Conservation (phyloP, 1,140 invertebrate genomes). For the Diabrotica undecimpunctata region DNA sequence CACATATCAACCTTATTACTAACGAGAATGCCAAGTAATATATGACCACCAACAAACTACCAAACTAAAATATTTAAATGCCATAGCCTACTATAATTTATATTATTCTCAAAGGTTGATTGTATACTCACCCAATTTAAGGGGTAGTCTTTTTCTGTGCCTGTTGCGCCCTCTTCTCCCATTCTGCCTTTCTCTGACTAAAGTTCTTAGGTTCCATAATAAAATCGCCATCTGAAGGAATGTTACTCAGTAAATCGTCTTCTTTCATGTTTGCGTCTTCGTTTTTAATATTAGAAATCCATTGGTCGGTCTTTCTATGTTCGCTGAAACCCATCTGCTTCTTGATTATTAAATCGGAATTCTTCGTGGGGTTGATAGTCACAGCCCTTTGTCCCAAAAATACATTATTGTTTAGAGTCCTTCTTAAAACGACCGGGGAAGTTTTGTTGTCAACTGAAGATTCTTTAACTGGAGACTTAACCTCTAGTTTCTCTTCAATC, state of each 20-base stretch:
- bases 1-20: no score
- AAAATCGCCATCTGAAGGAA: conserved; percentile 37
- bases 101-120: no score
- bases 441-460: conserved; percentile 31
- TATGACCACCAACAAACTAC: no score
- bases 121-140: not conserved
- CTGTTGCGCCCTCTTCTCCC: conserved; percentile 68
- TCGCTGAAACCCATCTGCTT: conserved; percentile 37
- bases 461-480: conserved; percentile 22
- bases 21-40: no score
- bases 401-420: conserved; percentile 29
- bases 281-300: conserved; percentile 34
- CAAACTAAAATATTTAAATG: no score
- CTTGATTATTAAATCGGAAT: conserved; percentile 29
- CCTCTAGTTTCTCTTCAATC: conserved; percentile 31
- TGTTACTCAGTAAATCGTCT: conserved; percentile 36
- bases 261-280: conserved; percentile 27
- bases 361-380: conserved; percentile 33
- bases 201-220: conserved; percentile 59
- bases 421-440: conserved; percentile 19
- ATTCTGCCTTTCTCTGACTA: conserved; percentile 67
- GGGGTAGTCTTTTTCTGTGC: conserved; percentile 48
- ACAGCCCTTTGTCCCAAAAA: conserved; percentile 36
- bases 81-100: no score
- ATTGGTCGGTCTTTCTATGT: conserved; percentile 38